Evolutionary conservation across 2,888 invertebrate species (phyloP).

Genomic region (Drosophila falleni): DNA sequence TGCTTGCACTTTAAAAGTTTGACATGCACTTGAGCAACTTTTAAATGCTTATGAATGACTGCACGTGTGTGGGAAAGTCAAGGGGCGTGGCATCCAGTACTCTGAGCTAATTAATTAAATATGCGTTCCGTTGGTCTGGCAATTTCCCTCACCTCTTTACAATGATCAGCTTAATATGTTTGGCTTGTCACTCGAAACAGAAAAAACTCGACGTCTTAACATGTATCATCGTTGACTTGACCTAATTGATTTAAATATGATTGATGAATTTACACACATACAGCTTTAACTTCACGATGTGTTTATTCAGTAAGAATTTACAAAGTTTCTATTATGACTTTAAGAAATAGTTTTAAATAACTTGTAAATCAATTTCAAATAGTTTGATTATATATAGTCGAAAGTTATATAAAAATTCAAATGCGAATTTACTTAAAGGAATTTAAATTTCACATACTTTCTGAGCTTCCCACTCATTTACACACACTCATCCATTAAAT

Average conservation of each 20-base stretch:
- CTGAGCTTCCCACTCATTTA: neutral
- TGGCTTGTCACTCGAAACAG: slow-evolving; percentile 31
- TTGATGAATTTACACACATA: slow-evolving; percentile 47
- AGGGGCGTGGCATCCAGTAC: slow-evolving; percentile 17
- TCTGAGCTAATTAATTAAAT: slow-evolving; percentile 62
- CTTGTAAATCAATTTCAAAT: neutral
- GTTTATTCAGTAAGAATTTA: neutral
- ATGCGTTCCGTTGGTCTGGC: slow-evolving; percentile 26
- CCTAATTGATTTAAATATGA: slow-evolving; percentile 72
- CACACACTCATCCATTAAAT: slow-evolving; percentile 32
- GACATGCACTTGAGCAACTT: slow-evolving; percentile 57
- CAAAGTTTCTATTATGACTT: neutral
- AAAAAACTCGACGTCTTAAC: slow-evolving; percentile 29
- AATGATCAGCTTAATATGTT: slow-evolving; percentile 54
- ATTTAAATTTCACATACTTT: neutral
- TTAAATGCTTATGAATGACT: slow-evolving; percentile 47
- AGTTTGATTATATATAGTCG: no score
- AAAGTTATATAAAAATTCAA: neutral
- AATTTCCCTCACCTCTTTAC: slow-evolving; percentile 23
- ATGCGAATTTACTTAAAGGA: neutral
- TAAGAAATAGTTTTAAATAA: neutral
- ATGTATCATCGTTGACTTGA: slow-evolving; percentile 39
- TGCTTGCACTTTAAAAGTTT: slow-evolving; percentile 56
- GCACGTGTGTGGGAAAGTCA: slow-evolving; percentile 3
- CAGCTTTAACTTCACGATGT: neutral